A percentile compares a stretch with the other conserved stretches of the same genome.
Conservation (phyloP, 2,113 vertebrate species). For the Ariopsis seemanni region DNA sequence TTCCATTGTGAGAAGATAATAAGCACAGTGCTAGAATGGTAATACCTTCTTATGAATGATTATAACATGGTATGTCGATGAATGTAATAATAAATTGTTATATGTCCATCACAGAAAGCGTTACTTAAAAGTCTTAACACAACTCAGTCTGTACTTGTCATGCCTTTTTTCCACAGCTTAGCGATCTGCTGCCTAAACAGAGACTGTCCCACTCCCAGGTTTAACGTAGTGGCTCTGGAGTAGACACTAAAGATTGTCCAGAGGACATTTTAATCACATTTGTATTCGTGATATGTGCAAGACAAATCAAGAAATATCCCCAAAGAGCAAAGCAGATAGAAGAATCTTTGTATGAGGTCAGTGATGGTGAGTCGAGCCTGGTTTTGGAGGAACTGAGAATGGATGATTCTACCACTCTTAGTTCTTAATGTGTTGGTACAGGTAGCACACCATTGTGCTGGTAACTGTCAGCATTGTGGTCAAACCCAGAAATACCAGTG, state of each 20-base stretch:
- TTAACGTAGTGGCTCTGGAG: neutral
- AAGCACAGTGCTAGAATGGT: neutral
- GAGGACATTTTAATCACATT: neutral
- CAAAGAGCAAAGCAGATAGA: neutral
- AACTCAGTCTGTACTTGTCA: neutral
- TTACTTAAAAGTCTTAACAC: neutral
- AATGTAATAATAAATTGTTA: neutral
- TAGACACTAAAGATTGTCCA: slow-evolving; percentile 4
- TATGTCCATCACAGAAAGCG: neutral
- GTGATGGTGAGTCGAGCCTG: neutral
- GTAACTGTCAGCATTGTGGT: neutral
- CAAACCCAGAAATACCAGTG: neutral
- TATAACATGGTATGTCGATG: neutral
- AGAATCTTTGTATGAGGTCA: neutral
- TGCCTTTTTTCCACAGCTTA: neutral
- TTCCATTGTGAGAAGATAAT: neutral
- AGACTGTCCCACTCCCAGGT: slow-evolving; percentile 11
- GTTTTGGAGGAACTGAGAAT: slow-evolving; percentile 1
- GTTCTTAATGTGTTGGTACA: slow-evolving; percentile 15
- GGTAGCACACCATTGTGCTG: neutral
- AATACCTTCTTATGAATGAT: neutral
- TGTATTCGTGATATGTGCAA: neutral
- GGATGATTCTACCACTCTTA: neutral
- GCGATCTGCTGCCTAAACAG: neutral
- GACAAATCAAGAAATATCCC: slow-evolving; percentile 16